phyloP scores from a whole-genome alignment of 1,140 invertebrate genomes.

The Plutomurus gul region DNA sequence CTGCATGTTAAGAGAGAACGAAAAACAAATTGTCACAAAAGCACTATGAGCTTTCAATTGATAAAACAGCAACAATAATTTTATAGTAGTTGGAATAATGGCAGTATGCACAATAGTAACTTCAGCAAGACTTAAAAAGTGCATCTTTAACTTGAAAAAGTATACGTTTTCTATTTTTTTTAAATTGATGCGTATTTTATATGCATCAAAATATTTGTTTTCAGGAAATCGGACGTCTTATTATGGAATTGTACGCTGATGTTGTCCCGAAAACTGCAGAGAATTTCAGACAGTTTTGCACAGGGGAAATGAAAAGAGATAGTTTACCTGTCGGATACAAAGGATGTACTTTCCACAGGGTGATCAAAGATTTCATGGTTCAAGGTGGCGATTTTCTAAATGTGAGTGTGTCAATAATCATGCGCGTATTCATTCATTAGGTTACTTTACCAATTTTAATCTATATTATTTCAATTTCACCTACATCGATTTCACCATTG shows the following conservation, averaged over 20 bases:
- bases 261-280: slow-evolving; percentile 96
- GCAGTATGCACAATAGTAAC: too few relatives aligned
- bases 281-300: slow-evolving; percentile 98
- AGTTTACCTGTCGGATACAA: slow-evolving; percentile 97
- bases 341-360: slow-evolving; percentile 93
- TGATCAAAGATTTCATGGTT: slow-evolving; percentile 97
- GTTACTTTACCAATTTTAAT: neutral
- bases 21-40: too few relatives aligned
- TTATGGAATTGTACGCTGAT: slow-evolving; percentile 80
- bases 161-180: neutral
- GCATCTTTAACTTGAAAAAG: neutral
- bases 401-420: slow-evolving; percentile 68
- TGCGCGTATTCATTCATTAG: slow-evolving; percentile 33
- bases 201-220: slow-evolving; percentile 43
- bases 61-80: too few relatives aligned
- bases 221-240: slow-evolving; percentile 55
- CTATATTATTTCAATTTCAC: neutral
- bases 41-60: too few relatives aligned
- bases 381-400: slow-evolving; percentile 99
- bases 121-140: too few relatives aligned
- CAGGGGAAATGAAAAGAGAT: slow-evolving; percentile 85
- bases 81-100: too few relatives aligned
- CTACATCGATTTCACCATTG: too few relatives aligned
- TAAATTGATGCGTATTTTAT: neutral
- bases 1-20: too few relatives aligned